Conservation (phyloP, 64 coral and sea anemone genomes). For the Porites australiensis region DNA sequence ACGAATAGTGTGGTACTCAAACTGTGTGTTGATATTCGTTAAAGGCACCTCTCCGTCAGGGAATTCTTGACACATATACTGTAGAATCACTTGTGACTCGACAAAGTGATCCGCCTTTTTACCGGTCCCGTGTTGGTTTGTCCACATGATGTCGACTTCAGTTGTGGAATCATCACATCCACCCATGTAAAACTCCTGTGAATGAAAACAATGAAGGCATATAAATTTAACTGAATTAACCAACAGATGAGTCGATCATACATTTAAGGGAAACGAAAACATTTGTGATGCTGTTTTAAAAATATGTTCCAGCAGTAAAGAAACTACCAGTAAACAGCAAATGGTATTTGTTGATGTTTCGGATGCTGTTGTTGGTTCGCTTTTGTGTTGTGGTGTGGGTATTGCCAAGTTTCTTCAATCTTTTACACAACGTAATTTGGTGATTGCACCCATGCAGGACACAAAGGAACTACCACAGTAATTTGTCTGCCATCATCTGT, state of each 20-base stretch:
- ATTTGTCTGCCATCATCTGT: too few relatives aligned
- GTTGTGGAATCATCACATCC: background rate
- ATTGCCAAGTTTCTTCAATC: too few relatives aligned
- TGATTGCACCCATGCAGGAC: too few relatives aligned
- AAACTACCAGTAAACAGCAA: too few relatives aligned
- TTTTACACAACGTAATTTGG: too few relatives aligned
- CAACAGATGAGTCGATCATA: too few relatives aligned
- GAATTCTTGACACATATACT: slow-evolving; percentile 35
- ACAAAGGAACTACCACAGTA: too few relatives aligned
- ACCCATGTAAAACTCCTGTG: slow-evolving; percentile 33
- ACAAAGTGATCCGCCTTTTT: background rate
- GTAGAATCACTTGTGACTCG: slow-evolving; percentile 26
- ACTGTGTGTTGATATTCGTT: background rate
- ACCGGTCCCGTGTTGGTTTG: slow-evolving; percentile 17
- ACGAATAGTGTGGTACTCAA: slow-evolving; percentile 15
- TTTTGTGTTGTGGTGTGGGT: too few relatives aligned
- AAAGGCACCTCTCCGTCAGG: background rate
- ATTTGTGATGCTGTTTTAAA: background rate
- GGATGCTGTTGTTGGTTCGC: too few relatives aligned
- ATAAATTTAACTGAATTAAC: background rate
- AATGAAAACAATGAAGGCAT: background rate
- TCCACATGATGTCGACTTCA: background rate
- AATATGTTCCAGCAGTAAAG: too few relatives aligned
- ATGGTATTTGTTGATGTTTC: too few relatives aligned
- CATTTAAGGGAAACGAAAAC: background rate